These are phyloP conservation scores for Polymixis flavicincta DNA, from an alignment of 2,888 invertebrate species.

Conservation along the genomic window DNA sequence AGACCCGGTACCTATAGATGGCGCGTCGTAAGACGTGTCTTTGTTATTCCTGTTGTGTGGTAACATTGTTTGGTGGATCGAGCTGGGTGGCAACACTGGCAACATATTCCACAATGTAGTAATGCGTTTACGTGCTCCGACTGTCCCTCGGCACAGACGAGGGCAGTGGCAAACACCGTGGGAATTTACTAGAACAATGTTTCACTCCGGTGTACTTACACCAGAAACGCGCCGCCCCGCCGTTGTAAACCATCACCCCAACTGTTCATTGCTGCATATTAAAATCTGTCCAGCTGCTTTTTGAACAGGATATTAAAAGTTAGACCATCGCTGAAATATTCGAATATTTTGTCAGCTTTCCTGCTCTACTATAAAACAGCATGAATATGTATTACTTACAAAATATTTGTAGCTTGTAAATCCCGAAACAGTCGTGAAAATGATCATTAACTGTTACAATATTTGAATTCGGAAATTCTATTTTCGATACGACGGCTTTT, in stretches of 20 bases:
- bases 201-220: slow-evolving; percentile 14
- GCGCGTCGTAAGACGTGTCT: slow-evolving; percentile 39
- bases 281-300: slow-evolving; percentile 17
- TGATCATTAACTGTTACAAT: slow-evolving; percentile 51
- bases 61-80: slow-evolving; percentile 54
- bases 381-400: slow-evolving; percentile 49
- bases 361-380: slow-evolving; percentile 23
- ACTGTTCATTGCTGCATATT: slow-evolving; percentile 25
- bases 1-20: slow-evolving; percentile 29
- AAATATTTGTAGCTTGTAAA: slow-evolving; percentile 55
- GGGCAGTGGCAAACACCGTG: slow-evolving; percentile 44
- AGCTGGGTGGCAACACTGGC: slow-evolving; percentile 35
- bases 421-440: slow-evolving; percentile 54
- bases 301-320: slow-evolving; percentile 32
- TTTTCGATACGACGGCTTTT: slow-evolving; percentile 44
- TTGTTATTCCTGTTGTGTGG: slow-evolving; percentile 57
- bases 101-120: slow-evolving; percentile 62
- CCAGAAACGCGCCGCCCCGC: neutral
- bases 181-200: slow-evolving; percentile 47
- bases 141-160: slow-evolving; percentile 47
- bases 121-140: slow-evolving; percentile 63
- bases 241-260: neutral
- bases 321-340: slow-evolving; percentile 16
- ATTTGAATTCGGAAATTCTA: slow-evolving; percentile 57
- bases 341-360: slow-evolving; percentile 34